These are phyloP conservation scores for Musca domestica DNA, from an alignment of 1,140 invertebrate genomes.

Conservation along the genomic window DNA sequence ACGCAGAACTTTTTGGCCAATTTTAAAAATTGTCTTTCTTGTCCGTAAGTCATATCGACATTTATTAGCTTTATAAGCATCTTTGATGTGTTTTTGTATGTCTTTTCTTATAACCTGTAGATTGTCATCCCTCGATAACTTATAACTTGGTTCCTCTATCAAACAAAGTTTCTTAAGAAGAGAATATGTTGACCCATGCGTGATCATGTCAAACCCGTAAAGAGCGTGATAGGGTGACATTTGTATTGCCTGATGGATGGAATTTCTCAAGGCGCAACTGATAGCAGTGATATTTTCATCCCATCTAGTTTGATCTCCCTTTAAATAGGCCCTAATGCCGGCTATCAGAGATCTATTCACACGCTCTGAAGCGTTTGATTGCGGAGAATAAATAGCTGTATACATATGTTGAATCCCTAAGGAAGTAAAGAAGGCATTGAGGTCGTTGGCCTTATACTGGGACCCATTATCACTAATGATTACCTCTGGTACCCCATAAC, in stretches of 20 bases:
- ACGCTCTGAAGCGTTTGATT: not conserved
- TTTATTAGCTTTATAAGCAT: not conserved
- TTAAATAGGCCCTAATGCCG: not conserved
- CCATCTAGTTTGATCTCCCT: not conserved
- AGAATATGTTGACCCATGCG: conserved; percentile 10
- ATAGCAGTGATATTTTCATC: not conserved
- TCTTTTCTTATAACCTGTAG: not conserved
- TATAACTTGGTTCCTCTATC: not conserved
- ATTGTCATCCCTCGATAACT: not conserved
- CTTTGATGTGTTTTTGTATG: too few relatives aligned
- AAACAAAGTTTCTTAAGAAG: conserved; percentile 2
- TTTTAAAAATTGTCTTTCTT: not conserved
- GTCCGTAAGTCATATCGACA: not conserved
- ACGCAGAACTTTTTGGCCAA: too few relatives aligned
- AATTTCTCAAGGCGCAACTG: conserved; percentile 1
- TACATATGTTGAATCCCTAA: too few relatives aligned
- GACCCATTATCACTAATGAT: too few relatives aligned
- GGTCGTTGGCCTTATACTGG: too few relatives aligned
- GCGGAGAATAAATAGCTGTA: too few relatives aligned
- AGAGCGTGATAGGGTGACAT: not conserved
- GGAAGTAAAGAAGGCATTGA: too few relatives aligned
- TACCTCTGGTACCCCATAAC: too few relatives aligned
- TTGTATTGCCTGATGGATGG: not conserved
- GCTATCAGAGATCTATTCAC: not conserved
- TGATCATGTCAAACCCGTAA: conserved; percentile 23